phyloP scores from a whole-genome alignment of 2,113 vertebrate genomes.

The Chrysochloris asiatica region DNA sequence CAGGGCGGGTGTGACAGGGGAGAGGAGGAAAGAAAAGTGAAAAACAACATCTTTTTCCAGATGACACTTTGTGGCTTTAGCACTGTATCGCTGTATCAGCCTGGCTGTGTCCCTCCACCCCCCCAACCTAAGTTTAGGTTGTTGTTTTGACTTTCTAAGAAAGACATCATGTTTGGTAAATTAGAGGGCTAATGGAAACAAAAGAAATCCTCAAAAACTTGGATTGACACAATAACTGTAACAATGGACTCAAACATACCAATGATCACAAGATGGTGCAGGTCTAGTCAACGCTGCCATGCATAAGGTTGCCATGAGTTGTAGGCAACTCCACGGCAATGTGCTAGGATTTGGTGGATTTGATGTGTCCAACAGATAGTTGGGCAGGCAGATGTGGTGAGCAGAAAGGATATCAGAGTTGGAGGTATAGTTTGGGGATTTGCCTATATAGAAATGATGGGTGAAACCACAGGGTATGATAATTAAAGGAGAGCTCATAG shows the following conservation, averaged over 20 bases:
- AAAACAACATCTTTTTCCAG: too few species aligned
- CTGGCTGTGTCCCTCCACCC: too few species aligned
- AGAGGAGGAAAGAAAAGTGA: too few species aligned
- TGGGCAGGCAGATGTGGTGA: background rate
- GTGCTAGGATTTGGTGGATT: background rate
- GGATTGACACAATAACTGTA: background rate
- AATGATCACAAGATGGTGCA: background rate
- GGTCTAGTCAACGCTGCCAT: background rate
- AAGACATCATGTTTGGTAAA: background rate
- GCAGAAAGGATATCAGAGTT: background rate
- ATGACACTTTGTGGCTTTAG: too few species aligned
- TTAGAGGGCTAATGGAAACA: background rate
- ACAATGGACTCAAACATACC: background rate
- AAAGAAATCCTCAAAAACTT: background rate
- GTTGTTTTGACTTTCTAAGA: too few species aligned
- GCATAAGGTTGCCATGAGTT: background rate
- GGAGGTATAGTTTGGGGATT: background rate
- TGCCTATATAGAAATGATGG: background rate
- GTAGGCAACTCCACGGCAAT: background rate
- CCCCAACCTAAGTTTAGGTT: too few species aligned
- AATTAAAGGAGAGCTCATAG: background rate
- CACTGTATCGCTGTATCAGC: too few species aligned
- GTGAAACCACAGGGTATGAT: background rate
- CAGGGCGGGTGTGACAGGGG: too few species aligned
- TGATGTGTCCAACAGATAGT: background rate